Evolutionary conservation across 2,888 invertebrate species (phyloP).

Genomic region (Meta bourneti): DNA sequence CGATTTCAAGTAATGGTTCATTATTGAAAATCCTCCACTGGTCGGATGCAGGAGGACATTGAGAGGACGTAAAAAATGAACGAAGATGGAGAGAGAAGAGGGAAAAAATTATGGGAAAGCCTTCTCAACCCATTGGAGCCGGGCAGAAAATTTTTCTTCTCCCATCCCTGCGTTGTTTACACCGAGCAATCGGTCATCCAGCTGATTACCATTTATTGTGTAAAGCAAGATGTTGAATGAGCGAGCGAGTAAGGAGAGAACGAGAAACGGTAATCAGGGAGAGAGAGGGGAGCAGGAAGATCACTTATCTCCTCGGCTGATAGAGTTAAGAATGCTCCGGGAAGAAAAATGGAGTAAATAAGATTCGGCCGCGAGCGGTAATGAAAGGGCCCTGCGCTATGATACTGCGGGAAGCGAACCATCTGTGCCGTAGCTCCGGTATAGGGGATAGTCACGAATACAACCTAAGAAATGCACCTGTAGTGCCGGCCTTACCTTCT

Average conservation of each 20-base stretch:
- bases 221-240: constrained; percentile 68
- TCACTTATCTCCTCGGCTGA: constrained; percentile 65
- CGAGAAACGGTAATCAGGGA: constrained; percentile 44
- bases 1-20: constrained; percentile 35
- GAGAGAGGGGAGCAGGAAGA: constrained; percentile 7
- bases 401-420: constrained; percentile 71
- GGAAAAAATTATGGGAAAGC: background rate
- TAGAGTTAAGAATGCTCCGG: constrained; percentile 71
- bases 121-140: constrained; percentile 37
- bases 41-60: constrained; percentile 3
- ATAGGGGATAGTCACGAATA: constrained; percentile 62
- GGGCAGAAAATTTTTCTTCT: constrained; percentile 46
- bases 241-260: background rate
- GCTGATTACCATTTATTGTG: constrained; percentile 75
- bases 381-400: constrained; percentile 62
- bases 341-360: constrained; percentile 69
- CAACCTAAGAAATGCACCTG: constrained; percentile 60
- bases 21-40: constrained; percentile 27
- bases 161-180: constrained; percentile 30
- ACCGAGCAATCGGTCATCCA: constrained; percentile 67
- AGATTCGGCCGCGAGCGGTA: constrained; percentile 46
- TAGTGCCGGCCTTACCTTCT: constrained; percentile 14
- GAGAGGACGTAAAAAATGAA: background rate
- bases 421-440: constrained; percentile 43
- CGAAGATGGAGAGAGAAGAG: constrained; percentile 1